A percentile compares a stretch with the other conserved stretches of the same genome.
Evolutionary conservation across 2,113 vertebrate genomes (phyloP).

Genomic region (Siniperca knerii): DNA sequence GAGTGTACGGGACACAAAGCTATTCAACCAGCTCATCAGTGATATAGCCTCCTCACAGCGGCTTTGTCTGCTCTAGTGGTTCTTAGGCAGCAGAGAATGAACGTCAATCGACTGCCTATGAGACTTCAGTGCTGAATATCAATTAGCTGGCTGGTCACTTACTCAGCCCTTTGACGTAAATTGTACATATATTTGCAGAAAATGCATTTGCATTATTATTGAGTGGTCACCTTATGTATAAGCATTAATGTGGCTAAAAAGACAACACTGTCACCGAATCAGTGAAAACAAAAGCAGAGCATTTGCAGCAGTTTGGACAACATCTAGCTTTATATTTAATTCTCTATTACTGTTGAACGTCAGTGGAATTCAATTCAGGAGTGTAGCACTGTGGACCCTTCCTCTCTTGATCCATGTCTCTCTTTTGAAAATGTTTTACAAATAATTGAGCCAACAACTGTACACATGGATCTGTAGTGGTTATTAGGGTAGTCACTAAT

Average conservation of each 20-base stretch:
- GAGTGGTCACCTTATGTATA: neutral
- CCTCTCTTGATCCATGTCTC: too few species aligned
- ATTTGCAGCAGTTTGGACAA: neutral
- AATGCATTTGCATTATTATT: slow-evolving; percentile 24
- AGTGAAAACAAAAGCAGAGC: neutral
- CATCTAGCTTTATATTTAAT: neutral
- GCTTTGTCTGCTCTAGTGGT: slow-evolving; percentile 55
- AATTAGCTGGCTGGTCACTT: slow-evolving; percentile 50
- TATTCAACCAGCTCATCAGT: slow-evolving; percentile 46
- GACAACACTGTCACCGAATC: neutral
- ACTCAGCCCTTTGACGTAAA: slow-evolving; percentile 11
- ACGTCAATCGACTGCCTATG: slow-evolving; percentile 26
- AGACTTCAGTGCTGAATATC: slow-evolving; percentile 36
- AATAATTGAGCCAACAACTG: too few species aligned
- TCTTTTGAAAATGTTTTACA: too few species aligned
- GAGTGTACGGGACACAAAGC: slow-evolving; percentile 23
- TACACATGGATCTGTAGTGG: too few species aligned
- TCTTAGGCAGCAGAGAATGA: slow-evolving; percentile 32
- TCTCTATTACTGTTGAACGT: neutral
- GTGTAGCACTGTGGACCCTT: too few species aligned
- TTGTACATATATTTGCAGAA: neutral
- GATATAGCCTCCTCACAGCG: slow-evolving; percentile 22
- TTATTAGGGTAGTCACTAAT: too few species aligned
- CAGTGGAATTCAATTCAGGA: neutral
- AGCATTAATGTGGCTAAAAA: slow-evolving; percentile 2